A percentile compares a stretch with the other conserved stretches of the same genome.
phyloP scores from a whole-genome alignment of 1,140 invertebrate genomes.

The Macrostomum lignano region DNA sequence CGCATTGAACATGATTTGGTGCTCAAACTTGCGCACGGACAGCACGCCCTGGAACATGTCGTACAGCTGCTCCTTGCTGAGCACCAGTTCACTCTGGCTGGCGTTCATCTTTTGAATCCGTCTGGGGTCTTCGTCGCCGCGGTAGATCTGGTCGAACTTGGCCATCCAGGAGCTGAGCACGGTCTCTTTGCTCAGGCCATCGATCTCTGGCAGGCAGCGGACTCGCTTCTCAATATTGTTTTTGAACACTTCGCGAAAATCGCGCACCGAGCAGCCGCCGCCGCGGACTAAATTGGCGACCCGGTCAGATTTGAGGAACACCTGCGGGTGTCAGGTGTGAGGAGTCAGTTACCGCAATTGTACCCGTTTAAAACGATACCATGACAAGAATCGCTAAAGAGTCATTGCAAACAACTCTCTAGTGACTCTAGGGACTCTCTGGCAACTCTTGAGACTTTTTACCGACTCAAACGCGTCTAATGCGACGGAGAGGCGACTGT shows the following conservation, averaged over 20 bases:
- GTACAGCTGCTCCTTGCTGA: conserved; percentile 56
- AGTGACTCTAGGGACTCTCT: no score
- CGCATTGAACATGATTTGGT: conserved; percentile 91
- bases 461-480: no score
- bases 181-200: conserved; percentile 93
- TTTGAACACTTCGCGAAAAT: conserved; percentile 89
- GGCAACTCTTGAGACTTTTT: no score
- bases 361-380: no score
- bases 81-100: conserved; percentile 24
- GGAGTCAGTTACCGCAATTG: no score
- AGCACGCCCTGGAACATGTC: conserved; percentile 99
- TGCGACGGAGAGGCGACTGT: no score
- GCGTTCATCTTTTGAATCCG: conserved; percentile 21
- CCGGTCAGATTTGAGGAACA: conserved; percentile 72
- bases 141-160: conserved; percentile 94
- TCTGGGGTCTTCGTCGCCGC: conserved; percentile 37
- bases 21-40: conserved; percentile 94
- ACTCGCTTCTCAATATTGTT: conserved; percentile 88
- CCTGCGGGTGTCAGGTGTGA: no score
- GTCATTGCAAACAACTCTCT: no score
- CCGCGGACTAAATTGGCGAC: conserved; percentile 76
- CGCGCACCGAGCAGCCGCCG: conserved; percentile 80
- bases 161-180: conserved; percentile 94
- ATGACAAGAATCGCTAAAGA: no score
- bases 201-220: conserved; percentile 82